Evolutionary conservation across 1,140 invertebrate genomes (phyloP), one percentile per base, ranked within the genome.

Genomic region (Philotrypesis tridentata): DNA sequence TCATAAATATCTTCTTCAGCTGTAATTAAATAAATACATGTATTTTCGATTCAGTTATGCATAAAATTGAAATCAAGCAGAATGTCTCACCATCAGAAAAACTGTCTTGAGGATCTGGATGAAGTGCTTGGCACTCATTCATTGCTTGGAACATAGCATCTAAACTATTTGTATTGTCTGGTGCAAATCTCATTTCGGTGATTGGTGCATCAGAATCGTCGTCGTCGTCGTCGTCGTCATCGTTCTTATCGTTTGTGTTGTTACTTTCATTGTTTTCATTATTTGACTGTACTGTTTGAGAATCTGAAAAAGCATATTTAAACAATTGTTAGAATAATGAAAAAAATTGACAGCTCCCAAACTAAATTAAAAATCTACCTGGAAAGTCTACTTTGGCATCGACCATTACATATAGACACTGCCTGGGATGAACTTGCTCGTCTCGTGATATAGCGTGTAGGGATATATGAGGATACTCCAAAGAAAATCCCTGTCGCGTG

Each of bases 371-470:
- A 12, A 60, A 85, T 84, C 70, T 89, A 93, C 93, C 92, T 89
- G 92, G 91, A 74, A 92, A 88, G 83, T 93, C 92, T 84, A 95
- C 88, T 88, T 93, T 92, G 25, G 92, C 92, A 89, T 96, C 95
- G 43, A 95, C 89, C 92, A 96, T 94, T 55, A 96, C 86, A 88
- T 95, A 96, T 29, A 96, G 89, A 91, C 95, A 96, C 84, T 95
- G 94, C 70, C 93, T 92, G 23, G 93, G 93, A 91, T 95, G 94
- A 73, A 92, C 89, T 82, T 89, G 89, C n/a, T 93, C 86, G 89
- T 96, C 95, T 91, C 93, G 92, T 17, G 95, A 95, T 67, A 96
- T 92, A 21, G 95, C 96, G 90, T 97, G 96, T n/a, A 96, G 88
- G 67, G 94, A 92, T 86, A 97, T 95, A 85, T 94, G 92, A 76